Evolutionary conservation across 2,113 vertebrate species (phyloP).

Genomic region (Megaceryle torquata): DNA sequence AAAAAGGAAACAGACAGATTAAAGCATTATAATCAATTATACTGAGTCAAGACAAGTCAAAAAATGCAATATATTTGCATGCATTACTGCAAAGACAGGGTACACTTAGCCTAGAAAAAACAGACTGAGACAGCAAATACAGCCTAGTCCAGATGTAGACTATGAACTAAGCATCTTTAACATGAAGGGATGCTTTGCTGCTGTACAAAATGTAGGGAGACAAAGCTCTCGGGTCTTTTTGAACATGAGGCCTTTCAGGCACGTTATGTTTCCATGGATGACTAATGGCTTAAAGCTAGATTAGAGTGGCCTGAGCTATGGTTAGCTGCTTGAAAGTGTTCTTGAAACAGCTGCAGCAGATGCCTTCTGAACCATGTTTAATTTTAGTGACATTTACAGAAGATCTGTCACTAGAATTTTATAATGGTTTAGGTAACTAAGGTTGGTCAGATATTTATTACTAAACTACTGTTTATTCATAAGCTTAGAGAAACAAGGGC

Average conservation of each 20-base stretch:
- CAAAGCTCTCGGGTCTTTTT: neutral
- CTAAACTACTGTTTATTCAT: neutral
- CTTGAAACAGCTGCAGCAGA: neutral
- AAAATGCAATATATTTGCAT: neutral
- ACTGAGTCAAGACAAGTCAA: neutral
- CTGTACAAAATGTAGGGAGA: neutral
- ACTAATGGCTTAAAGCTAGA: neutral
- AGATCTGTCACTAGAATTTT: neutral
- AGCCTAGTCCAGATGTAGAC: neutral
- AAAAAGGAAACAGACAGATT: neutral
- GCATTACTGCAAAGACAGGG: neutral
- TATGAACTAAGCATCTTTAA: neutral
- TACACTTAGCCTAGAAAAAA: neutral
- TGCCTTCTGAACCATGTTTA: neutral
- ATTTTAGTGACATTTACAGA: neutral
- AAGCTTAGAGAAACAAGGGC: neutral
- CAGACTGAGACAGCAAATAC: fast-evolving
- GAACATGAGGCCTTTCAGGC: fast-evolving
- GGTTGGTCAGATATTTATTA: neutral
- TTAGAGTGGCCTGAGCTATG: neutral
- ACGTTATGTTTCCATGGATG: neutral
- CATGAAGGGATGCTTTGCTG: neutral
- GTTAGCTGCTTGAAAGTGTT: neutral
- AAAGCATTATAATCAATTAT: neutral
- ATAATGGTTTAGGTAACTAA: neutral